Base-by-base conservation (phyloP, 1,140 invertebrate species). In the Druon quercuslanigerum region DNA sequence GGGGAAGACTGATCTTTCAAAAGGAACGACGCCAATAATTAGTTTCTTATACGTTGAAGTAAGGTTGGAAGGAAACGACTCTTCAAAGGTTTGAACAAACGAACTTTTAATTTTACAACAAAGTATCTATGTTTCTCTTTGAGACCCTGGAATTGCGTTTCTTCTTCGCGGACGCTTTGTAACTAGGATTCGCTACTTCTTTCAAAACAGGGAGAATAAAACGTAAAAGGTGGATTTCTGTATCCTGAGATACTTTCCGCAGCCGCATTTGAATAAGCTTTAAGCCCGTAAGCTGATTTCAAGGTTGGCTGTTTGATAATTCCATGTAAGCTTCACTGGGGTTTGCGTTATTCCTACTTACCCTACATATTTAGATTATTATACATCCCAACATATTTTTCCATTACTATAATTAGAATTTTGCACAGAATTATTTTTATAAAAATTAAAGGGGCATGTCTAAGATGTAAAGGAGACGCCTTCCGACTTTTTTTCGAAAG, bases 221-320 rank as follows among this genome's bases (percentile, higher is more conserved):
- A 5, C 54, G 57, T 75, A 77, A 60, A 76, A 73, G 9, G 50
- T 51, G 60, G 50, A 70, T 57, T 75, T 75, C n/a, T 60, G 73
- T 80, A 75, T 70, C 73, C 71, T 51, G 71, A 20, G 57, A 75
- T 60, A 73, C 75, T 78, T 83, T 75, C 70, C 9, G 50, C 66
- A 54, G 50, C 57, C 72, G 73, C 20, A 85, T 83, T 84, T 83
- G 79, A 80, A 85, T 83, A 83, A 83, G 74, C 79, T 71, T 66
- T 75, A 57, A 80, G 80, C 81, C 73, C 79, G 75, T 83, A 81
- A 83, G 83, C 83, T 83, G 77, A 83, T 83, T 79, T 79, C 40
- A 54, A 4, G n/a, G 16, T 17, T 7, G n/a, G 17, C 78, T 82
- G 79, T 83, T 79, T 75, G 72, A 54, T 82, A 79, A 82, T 84